Conservation (phyloP, 1,140 invertebrate genomes). For the Lamellibrachia luymesi region DNA sequence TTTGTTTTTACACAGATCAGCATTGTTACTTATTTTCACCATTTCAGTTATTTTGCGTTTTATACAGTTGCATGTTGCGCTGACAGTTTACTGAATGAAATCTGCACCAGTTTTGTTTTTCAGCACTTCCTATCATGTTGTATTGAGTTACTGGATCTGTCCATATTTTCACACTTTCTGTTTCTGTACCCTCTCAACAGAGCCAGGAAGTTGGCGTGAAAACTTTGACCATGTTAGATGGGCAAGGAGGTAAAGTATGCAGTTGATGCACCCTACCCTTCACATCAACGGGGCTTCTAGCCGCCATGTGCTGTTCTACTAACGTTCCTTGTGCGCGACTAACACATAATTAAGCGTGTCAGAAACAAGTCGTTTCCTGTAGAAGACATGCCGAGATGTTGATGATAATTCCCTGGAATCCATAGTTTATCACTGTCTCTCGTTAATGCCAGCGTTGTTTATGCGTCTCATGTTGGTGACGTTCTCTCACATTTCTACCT, state of each 20-base stretch:
- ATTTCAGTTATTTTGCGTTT: not conserved
- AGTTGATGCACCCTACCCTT: not conserved
- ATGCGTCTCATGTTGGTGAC: not conserved
- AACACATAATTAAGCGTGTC: conserved; percentile 18
- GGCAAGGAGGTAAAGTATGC: conserved; percentile 88
- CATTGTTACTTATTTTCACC: not conserved
- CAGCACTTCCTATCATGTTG: not conserved
- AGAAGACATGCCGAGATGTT: not conserved
- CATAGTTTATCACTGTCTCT: not conserved
- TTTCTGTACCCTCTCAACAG: conserved; percentile 57
- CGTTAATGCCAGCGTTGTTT: not conserved
- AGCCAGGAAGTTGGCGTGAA: conserved; percentile 99
- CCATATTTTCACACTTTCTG: not conserved
- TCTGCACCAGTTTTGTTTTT: not conserved
- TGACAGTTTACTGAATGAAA: not conserved
- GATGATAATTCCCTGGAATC: not conserved
- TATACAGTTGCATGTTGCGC: not conserved
- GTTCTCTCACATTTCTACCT: not conserved
- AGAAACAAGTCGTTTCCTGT: not conserved
- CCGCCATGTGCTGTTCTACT: not conserved
- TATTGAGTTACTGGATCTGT: not conserved
- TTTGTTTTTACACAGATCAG: not conserved
- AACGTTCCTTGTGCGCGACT: conserved; percentile 41
- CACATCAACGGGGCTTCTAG: not conserved
- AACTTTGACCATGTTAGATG: conserved; percentile 97